Evolutionary conservation across 1,140 invertebrate species (phyloP).

Genomic region (Drosophila watanabei): DNA sequence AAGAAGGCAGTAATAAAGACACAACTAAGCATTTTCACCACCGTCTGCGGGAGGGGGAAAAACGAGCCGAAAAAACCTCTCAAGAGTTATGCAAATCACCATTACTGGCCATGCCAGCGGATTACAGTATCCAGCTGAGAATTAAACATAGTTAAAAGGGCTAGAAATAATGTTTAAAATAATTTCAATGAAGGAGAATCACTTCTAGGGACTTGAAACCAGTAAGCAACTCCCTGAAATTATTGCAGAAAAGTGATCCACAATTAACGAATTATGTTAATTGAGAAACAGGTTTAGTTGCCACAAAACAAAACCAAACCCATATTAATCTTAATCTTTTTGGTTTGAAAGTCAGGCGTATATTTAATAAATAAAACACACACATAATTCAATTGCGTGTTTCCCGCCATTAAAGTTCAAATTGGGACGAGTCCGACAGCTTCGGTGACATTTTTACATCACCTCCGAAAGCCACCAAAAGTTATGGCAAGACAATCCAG

Average conservation of each 20-base stretch:
- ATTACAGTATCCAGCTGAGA: background rate
- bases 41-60: constrained; percentile 1
- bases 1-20: constrained; percentile 51
- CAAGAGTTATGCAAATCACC: constrained; percentile 56
- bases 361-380: constrained; percentile 3
- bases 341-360: too few species aligned
- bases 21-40: constrained; percentile 53
- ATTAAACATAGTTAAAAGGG: background rate
- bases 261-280: constrained; percentile 13
- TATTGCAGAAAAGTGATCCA: constrained; percentile 16
- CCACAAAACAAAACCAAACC: background rate
- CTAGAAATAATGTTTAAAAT: background rate
- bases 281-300: constrained; percentile 12
- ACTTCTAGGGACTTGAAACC: background rate
- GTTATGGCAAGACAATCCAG: constrained; percentile 35
- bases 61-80: constrained; percentile 13
- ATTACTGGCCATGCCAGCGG: background rate
- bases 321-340: background rate
- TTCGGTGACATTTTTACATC: constrained; percentile 40
- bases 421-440: constrained; percentile 23
- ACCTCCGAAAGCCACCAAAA: constrained; percentile 11
- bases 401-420: constrained; percentile 16
- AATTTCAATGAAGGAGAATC: background rate
- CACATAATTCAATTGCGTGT: constrained; percentile 7
- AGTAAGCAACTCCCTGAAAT: background rate